Conservation (phyloP, 2,888 invertebrate genomes). For the Drosophila nr. perissopoda region DNA sequence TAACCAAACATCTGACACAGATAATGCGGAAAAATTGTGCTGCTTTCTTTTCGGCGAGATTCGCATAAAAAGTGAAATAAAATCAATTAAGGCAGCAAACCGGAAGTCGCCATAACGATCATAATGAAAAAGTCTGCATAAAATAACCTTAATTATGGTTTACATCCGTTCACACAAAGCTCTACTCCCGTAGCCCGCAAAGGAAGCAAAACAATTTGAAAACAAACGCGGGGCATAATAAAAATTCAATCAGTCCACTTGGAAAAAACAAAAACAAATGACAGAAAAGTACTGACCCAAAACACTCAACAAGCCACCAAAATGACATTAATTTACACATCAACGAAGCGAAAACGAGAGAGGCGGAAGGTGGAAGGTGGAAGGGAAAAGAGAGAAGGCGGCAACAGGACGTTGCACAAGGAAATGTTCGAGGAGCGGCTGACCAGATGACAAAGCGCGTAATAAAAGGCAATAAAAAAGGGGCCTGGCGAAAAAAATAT, state of each 20-base stretch:
- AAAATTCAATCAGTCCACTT: slow-evolving; percentile 75
- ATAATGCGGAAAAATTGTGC: slow-evolving; percentile 31
- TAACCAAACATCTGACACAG: slow-evolving; percentile 1
- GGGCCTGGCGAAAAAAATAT: slow-evolving; percentile 15
- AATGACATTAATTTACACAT: slow-evolving; percentile 81
- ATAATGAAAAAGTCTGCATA: slow-evolving; percentile 67
- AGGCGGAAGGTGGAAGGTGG: neutral
- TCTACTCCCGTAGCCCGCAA: slow-evolving; percentile 14
- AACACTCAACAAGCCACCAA: slow-evolving; percentile 68
- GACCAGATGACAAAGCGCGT: slow-evolving; percentile 66
- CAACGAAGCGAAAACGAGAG: slow-evolving; percentile 64
- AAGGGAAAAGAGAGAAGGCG: slow-evolving; percentile 6
- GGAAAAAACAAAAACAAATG: slow-evolving; percentile 39
- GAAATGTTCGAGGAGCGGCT: slow-evolving; percentile 48
- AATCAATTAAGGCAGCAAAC: slow-evolving; percentile 71
- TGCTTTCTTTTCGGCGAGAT: slow-evolving; percentile 37
- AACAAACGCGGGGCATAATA: slow-evolving; percentile 63
- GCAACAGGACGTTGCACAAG: slow-evolving; percentile 57
- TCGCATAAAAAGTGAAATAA: slow-evolving; percentile 75
- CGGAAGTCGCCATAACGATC: slow-evolving; percentile 48
- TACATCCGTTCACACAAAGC: slow-evolving; percentile 48
- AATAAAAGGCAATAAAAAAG: slow-evolving; percentile 62
- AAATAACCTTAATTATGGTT: slow-evolving; percentile 79
- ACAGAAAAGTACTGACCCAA: slow-evolving; percentile 59
- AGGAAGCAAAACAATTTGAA: slow-evolving; percentile 58